These are phyloP conservation scores for Ischnus inquisitorius DNA, from an alignment of 2,888 invertebrate species.

Conservation along the genomic window DNA sequence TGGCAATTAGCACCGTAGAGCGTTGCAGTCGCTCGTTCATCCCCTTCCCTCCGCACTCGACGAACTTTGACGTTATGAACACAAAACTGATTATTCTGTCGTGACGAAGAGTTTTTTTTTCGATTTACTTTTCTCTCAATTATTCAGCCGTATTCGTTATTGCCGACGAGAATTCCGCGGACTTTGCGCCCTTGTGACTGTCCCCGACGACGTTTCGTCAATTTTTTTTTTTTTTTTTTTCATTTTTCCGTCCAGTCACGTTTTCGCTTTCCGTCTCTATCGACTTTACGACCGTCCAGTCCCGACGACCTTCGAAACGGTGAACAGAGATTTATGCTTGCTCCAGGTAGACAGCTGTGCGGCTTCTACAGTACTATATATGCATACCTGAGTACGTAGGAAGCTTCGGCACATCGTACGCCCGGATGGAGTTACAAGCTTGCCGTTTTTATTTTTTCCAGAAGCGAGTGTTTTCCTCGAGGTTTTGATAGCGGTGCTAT, in stretches of 20 bases:
- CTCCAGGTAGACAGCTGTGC: constrained; percentile 65
- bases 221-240: constrained; percentile 1
- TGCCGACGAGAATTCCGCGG: not conserved
- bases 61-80: not conserved
- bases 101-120: not conserved
- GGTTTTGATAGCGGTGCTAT: not conserved
- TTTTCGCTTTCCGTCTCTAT: constrained; percentile 52
- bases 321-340: constrained; percentile 57
- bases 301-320: constrained; percentile 40
- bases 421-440: not conserved
- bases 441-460: not conserved
- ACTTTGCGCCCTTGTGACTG: not conserved
- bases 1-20: not conserved
- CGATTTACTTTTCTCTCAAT: not conserved
- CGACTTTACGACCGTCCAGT: constrained; percentile 38
- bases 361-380: constrained; percentile 26
- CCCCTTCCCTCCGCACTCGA: not conserved
- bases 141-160: not conserved
- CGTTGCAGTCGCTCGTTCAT: not conserved
- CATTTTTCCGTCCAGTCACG: not conserved
- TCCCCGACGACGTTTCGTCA: not conserved
- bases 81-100: not conserved
- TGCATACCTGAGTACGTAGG: not conserved
- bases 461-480: not conserved
- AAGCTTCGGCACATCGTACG: not conserved